A percentile compares a stretch with the other conserved stretches of the same genome.
phyloP scores from a whole-genome alignment of 2,113 vertebrate species.

The Cryptomyrus ogoouensis region DNA sequence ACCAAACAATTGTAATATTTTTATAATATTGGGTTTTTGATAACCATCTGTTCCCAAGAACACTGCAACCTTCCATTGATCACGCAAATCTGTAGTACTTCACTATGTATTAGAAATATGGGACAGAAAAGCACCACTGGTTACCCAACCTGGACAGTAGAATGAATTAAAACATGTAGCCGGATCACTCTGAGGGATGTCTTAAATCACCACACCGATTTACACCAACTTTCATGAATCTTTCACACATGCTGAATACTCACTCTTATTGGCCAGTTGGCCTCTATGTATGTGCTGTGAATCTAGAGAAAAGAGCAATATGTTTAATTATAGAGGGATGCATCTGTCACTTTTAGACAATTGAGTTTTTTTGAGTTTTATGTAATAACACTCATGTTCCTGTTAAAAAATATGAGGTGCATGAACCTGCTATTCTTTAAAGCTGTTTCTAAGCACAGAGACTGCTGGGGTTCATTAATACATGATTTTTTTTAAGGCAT shows the following conservation, averaged over 20 bases:
- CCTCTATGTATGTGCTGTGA: constrained; percentile 94
- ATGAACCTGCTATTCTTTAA: background rate
- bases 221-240: background rate
- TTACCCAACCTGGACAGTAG: background rate
- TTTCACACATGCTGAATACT: constrained; percentile 45
- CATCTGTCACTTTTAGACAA: background rate
- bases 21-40: background rate
- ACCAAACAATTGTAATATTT: background rate
- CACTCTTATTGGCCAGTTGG: constrained; percentile 96
- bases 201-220: background rate
- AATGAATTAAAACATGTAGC: background rate
- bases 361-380: background rate
- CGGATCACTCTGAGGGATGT: background rate
- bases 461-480: background rate
- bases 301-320: constrained; percentile 62
- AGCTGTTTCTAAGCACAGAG: background rate
- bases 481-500: background rate
- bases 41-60: background rate
- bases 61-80: background rate
- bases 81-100: background rate
- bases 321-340: background rate
- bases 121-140: background rate
- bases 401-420: background rate
- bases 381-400: background rate
- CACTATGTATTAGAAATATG: background rate